Conservation (phyloP, 1,140 invertebrate species). For the Anastatus disparis region DNA sequence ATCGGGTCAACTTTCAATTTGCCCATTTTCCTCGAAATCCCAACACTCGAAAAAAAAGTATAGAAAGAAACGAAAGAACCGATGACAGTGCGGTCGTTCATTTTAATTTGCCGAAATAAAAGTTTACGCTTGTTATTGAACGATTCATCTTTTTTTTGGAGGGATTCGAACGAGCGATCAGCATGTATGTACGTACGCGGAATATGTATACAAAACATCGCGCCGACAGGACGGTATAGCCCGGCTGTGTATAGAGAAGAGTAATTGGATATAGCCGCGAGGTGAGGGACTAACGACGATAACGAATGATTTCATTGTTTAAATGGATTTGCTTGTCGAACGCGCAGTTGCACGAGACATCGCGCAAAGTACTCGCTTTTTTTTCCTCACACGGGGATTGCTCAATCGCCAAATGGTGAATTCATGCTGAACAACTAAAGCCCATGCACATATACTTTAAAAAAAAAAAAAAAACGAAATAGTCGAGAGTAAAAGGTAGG, state of each 20-base stretch:
- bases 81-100: slow-evolving; percentile 8
- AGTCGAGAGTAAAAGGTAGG: too few species aligned
- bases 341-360: not conserved
- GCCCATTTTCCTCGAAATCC: too few species aligned
- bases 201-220: not conserved
- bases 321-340: slow-evolving; percentile 27
- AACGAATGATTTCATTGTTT: slow-evolving; percentile 38
- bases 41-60: too few species aligned
- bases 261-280: slow-evolving; percentile 21
- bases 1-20: too few species aligned
- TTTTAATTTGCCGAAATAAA: slow-evolving; percentile 34
- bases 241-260: too few species aligned
- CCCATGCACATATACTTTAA: too few species aligned
- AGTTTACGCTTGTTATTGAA: slow-evolving; percentile 19
- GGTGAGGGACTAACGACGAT: slow-evolving; percentile 14
- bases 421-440: slow-evolving; percentile 23
- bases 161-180: too few species aligned
- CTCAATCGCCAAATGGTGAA: slow-evolving; percentile 19
- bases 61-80: too few species aligned
- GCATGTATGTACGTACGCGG: not conserved
- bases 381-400: not conserved
- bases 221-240: not conserved
- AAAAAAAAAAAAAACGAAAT: too few species aligned
- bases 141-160: slow-evolving; percentile 29
- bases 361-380: not conserved